Evolutionary conservation across 2,888 invertebrate species (phyloP).

Genomic region (Ennomos erosarius): DNA sequence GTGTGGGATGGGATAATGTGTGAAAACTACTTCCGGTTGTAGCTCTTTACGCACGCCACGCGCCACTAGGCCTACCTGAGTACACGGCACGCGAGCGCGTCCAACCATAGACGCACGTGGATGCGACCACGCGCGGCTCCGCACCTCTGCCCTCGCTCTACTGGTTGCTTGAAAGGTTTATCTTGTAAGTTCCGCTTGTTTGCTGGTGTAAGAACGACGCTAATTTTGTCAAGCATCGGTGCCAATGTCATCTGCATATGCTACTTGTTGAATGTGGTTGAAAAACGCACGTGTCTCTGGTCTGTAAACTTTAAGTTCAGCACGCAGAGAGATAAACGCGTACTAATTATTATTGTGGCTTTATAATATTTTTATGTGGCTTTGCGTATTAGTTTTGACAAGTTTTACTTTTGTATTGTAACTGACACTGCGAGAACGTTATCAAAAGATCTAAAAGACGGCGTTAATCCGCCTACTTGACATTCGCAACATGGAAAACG

Average conservation of each 20-base stretch:
- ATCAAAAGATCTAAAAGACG: constrained; percentile 28
- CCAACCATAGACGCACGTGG: constrained; percentile 67
- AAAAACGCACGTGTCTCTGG: constrained; percentile 13
- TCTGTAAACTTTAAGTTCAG: no score
- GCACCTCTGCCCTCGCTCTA: constrained; percentile 30
- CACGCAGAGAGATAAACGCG: no score
- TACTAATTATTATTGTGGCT: no score
- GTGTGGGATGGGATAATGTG: constrained; percentile 18
- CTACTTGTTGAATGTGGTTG: not conserved
- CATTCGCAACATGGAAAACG: constrained; percentile 61
- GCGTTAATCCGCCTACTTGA: constrained; percentile 62
- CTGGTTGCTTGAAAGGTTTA: constrained; percentile 46
- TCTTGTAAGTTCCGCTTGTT: constrained; percentile 44
- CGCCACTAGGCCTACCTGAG: constrained; percentile 49
- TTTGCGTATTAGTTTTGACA: constrained; percentile 19
- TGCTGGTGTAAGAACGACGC: constrained; percentile 4
- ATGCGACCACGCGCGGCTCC: constrained; percentile 54
- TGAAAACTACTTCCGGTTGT: constrained; percentile 30
- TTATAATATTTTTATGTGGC: no score
- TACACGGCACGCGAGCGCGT: constrained; percentile 63
- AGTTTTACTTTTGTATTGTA: not conserved
- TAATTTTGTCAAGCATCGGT: constrained; percentile 11
- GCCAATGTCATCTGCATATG: not conserved
- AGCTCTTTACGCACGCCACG: constrained; percentile 33
- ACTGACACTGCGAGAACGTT: not conserved